phyloP scores from a whole-genome alignment of 2,888 invertebrate genomes.

The Aplocera efformata region DNA sequence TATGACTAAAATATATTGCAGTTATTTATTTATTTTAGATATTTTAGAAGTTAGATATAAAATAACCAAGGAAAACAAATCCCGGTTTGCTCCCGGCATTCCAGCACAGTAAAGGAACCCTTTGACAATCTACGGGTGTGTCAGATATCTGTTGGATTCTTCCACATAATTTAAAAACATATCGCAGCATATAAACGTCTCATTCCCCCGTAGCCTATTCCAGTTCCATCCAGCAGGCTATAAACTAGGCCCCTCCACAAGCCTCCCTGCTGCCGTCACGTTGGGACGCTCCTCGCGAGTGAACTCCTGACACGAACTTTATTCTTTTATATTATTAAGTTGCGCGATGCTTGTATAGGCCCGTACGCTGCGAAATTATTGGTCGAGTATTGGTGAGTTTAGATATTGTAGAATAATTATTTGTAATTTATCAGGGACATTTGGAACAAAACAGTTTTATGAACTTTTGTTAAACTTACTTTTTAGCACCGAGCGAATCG shows the following conservation, averaged over 20 bases:
- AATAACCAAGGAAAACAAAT: too few relatives aligned
- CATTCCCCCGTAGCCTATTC: slow-evolving; percentile 10
- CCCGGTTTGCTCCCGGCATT: too few relatives aligned
- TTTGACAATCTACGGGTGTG: too few relatives aligned
- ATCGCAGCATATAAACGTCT: slow-evolving; percentile 7
- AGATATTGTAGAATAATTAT: slow-evolving; percentile 17
- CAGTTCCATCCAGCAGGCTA: slow-evolving; percentile 7
- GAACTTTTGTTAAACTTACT: too few relatives aligned
- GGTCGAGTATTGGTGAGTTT: slow-evolving; percentile 37
- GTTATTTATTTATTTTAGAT: too few relatives aligned
- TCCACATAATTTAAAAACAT: not conserved
- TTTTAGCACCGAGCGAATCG: too few relatives aligned
- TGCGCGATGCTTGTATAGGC: slow-evolving; percentile 6
- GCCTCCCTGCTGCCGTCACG: slow-evolving; percentile 15
- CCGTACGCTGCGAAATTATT: not conserved
- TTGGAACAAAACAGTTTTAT: too few relatives aligned
- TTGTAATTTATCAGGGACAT: too few relatives aligned
- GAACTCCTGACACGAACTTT: slow-evolving; percentile 11
- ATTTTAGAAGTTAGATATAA: too few relatives aligned
- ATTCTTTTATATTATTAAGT: slow-evolving; percentile 11
- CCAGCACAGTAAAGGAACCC: too few relatives aligned
- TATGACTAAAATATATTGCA: too few relatives aligned
- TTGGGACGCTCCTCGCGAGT: slow-evolving; percentile 18
- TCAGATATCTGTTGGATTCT: too few relatives aligned
- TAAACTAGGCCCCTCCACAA: slow-evolving; percentile 17